phyloP scores from a whole-genome alignment of 2,113 vertebrate genomes.

The Bos javanicus region DNA sequence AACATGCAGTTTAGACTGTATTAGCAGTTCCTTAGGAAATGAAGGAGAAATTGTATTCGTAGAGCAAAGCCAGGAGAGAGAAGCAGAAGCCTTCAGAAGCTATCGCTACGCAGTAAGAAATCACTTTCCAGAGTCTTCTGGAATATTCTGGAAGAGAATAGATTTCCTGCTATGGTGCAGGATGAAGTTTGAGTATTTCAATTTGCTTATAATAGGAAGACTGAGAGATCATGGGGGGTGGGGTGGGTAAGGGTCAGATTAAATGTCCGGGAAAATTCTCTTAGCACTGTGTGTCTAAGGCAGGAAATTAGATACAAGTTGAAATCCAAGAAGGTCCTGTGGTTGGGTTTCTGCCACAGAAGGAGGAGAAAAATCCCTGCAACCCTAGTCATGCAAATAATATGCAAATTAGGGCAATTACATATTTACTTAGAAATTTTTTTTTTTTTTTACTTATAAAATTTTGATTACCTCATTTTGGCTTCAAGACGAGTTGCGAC shows the following conservation, averaged over 20 bases:
- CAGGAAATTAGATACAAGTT: constrained; percentile 41
- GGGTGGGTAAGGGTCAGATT: neutral
- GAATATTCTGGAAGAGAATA: constrained; percentile 4
- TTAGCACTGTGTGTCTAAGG: neutral
- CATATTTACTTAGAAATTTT: constrained; percentile 42
- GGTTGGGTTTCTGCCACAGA: constrained; percentile 57
- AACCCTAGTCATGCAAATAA: constrained; percentile 46
- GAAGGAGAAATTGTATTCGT: neutral
- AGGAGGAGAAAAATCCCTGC: constrained; percentile 57
- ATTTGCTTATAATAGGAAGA: neutral
- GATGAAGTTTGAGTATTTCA: constrained; percentile 22
- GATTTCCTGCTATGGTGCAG: constrained; percentile 14
- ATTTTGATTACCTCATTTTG: constrained; percentile 50
- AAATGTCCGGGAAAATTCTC: constrained; percentile 32
- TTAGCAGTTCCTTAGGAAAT: neutral
- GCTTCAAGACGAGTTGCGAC: constrained; percentile 36
- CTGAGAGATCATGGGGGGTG: neutral
- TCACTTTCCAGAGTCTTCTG: neutral
- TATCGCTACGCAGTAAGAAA: neutral
- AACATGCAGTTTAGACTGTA: neutral
- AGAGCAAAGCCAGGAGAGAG: neutral
- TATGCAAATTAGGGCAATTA: constrained; percentile 46
- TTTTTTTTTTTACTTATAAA: constrained; percentile 30
- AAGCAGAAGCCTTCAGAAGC: constrained; percentile 18
- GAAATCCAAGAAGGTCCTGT: constrained; percentile 36